phyloP scores from a whole-genome alignment of 2,113 vertebrate genomes.

The Holacanthus passer region DNA sequence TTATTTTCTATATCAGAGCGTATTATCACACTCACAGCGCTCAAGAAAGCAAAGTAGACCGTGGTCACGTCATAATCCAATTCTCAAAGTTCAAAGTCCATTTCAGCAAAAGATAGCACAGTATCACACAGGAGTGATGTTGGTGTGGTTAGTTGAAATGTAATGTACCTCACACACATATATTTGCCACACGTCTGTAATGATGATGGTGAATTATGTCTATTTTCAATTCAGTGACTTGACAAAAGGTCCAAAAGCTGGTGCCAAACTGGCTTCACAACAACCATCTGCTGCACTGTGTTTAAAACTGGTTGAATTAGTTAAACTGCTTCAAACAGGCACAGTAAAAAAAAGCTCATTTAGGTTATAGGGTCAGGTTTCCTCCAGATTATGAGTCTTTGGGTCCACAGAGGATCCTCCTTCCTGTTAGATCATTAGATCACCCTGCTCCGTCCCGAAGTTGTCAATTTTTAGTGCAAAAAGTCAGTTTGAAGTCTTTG shows the following conservation, averaged over 20 bases:
- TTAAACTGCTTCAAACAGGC: no score
- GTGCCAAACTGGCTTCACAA: background rate
- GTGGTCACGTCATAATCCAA: background rate
- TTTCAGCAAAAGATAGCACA: background rate
- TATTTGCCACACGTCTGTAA: background rate
- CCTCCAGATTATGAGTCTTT: no score
- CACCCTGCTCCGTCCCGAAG: no score
- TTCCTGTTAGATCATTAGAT: no score
- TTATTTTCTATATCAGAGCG: background rate
- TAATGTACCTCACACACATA: background rate
- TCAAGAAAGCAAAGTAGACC: background rate
- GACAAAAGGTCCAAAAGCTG: background rate
- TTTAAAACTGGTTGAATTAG: no score
- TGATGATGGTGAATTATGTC: no score
- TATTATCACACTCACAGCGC: background rate
- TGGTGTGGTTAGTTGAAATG: background rate
- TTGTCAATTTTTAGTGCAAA: no score
- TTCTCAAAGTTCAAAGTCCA: background rate
- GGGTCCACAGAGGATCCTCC: no score
- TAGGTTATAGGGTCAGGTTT: no score
- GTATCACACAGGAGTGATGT: background rate
- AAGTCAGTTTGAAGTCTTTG: no score
- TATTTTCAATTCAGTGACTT: background rate
- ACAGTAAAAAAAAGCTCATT: no score
- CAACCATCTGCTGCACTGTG: no score